Conservation (phyloP, 2,797 vertebrate species). For the Channallabes apus region DNA sequence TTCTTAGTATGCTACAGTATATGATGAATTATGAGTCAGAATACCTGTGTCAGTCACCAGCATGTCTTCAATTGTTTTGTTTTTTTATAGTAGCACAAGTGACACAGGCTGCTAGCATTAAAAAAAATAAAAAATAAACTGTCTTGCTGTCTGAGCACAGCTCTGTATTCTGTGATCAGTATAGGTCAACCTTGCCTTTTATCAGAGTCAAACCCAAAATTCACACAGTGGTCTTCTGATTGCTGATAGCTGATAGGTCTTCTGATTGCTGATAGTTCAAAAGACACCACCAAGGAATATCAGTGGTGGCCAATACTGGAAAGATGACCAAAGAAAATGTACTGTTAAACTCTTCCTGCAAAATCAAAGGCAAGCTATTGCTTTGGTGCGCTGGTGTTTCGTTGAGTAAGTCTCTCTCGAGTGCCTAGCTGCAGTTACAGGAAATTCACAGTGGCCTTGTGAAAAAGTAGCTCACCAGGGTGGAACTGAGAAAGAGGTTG, state of each 20-base stretch:
- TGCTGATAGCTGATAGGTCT: neutral
- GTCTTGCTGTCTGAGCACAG: neutral
- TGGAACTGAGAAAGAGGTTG: constrained; percentile 52
- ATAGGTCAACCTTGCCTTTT: constrained; percentile 38
- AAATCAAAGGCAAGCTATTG: constrained; percentile 35
- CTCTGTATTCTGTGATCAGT: constrained; percentile 36
- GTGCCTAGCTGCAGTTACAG: constrained; percentile 23
- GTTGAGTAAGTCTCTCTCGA: constrained; percentile 23
- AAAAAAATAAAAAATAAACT: neutral
- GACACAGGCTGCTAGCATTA: neutral
- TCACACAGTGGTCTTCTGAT: constrained; percentile 8
- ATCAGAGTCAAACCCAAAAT: constrained; percentile 24
- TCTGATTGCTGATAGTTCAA: constrained; percentile 32
- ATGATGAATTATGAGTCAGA: neutral
- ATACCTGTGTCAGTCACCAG: neutral
- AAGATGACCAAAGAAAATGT: constrained; percentile 33
- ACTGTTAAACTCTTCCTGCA: constrained; percentile 27
- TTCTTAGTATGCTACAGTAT: neutral
- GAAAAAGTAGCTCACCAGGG: constrained; percentile 30
- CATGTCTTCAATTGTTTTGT: neutral
- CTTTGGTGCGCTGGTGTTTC: constrained; percentile 31
- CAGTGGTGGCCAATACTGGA: constrained; percentile 8
- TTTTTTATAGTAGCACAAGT: constrained; percentile 3
- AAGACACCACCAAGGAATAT: constrained; percentile 33
- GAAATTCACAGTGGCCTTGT: constrained; percentile 44